These are phyloP conservation scores for Mechanitis mazaeus DNA, from an alignment of 2,888 invertebrate species.

Conservation along the genomic window DNA sequence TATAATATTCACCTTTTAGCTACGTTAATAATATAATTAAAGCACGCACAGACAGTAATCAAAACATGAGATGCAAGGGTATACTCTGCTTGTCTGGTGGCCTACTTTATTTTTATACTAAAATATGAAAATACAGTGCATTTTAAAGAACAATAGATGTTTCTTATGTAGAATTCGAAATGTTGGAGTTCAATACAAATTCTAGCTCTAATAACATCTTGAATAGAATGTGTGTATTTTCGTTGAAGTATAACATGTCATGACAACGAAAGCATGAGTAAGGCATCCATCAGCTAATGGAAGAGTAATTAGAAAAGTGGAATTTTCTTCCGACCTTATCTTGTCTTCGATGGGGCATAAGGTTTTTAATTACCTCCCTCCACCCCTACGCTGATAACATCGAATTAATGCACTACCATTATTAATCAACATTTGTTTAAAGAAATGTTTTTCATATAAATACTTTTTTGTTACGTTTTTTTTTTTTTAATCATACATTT, in stretches of 20 bases:
- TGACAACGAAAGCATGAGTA: slow-evolving; percentile 34
- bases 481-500: background rate
- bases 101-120: slow-evolving; percentile 31
- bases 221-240: background rate
- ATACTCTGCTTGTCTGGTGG: slow-evolving; percentile 29
- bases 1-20: slow-evolving; percentile 72
- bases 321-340: slow-evolving; percentile 74
- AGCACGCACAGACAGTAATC: slow-evolving; percentile 74
- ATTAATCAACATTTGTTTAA: slow-evolving; percentile 14
- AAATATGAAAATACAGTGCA: slow-evolving; percentile 27
- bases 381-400: slow-evolving; percentile 20
- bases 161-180: slow-evolving; percentile 19
- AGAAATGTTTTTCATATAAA: too few species aligned
- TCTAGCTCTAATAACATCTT: background rate
- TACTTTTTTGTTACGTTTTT: background rate
- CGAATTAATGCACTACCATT: slow-evolving; percentile 23
- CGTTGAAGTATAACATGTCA: slow-evolving; percentile 6
- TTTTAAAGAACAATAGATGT: slow-evolving; percentile 25
- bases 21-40: slow-evolving; percentile 76
- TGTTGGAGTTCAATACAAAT: too few species aligned
- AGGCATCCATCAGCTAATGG: slow-evolving; percentile 73
- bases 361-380: slow-evolving; percentile 69
- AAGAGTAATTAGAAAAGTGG: slow-evolving; percentile 73
- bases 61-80: slow-evolving; percentile 48
- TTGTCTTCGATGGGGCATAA: slow-evolving; percentile 71